phyloP scores from a whole-genome alignment of 2,888 invertebrate species.

The Harmothoe impar region DNA sequence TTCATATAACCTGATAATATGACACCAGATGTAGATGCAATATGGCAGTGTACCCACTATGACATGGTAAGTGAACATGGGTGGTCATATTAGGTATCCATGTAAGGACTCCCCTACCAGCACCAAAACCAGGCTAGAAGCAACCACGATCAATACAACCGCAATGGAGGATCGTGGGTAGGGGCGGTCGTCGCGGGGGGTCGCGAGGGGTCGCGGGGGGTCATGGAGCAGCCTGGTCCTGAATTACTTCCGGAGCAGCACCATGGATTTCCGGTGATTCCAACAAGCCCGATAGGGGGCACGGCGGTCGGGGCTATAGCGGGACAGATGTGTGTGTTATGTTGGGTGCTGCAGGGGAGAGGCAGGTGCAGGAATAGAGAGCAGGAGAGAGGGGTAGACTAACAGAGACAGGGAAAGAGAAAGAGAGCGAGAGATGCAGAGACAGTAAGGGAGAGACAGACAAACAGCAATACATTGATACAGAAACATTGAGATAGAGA shows the following conservation, averaged over 20 bases:
- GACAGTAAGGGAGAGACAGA: not conserved
- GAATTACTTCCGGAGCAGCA: not conserved
- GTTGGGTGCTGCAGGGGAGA: not conserved
- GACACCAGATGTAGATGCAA: too few relatives aligned
- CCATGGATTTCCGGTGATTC: not conserved
- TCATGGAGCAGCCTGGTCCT: not conserved
- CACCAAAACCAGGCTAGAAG: too few relatives aligned
- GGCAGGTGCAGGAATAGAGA: not conserved
- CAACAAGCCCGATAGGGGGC: not conserved
- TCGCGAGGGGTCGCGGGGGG: not conserved
- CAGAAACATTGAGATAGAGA: not conserved
- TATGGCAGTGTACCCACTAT: too few relatives aligned
- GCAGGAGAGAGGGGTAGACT: not conserved
- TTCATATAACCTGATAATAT: too few relatives aligned
- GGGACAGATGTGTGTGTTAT: not conserved
- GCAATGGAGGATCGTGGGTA: not conserved
- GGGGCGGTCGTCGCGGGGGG: not conserved
- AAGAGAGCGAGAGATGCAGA: not conserved
- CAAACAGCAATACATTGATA: not conserved
- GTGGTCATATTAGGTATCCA: too few relatives aligned
- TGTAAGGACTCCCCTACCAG: too few relatives aligned
- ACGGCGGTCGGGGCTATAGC: not conserved
- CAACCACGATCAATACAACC: not conserved
- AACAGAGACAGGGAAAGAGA: not conserved
- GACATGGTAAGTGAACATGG: too few relatives aligned